Percentiles rank a stretch among this genome's conserved stretches.
These are phyloP conservation scores for Sebastes dallii DNA, from an alignment of 2,797 vertebrate species.

Conservation along the genomic window DNA sequence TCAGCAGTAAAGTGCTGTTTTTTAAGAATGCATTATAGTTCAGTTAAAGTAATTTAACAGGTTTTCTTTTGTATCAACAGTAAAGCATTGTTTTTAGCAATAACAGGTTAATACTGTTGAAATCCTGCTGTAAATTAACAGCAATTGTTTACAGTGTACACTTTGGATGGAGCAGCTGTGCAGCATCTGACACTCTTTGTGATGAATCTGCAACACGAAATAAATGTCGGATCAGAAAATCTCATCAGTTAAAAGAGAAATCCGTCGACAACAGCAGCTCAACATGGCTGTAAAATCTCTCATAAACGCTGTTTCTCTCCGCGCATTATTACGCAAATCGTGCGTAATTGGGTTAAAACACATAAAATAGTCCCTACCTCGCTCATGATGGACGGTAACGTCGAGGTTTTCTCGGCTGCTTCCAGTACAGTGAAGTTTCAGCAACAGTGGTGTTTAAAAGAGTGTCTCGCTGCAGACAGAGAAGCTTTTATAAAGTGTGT, in stretches of 20 bases:
- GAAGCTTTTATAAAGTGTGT: conserved; percentile 85
- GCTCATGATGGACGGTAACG: conserved; percentile 78
- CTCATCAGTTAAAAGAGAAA: background rate
- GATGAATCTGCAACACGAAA: background rate
- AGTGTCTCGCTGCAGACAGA: conserved; percentile 62
- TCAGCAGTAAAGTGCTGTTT: too few species aligned
- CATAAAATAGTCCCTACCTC: conserved; percentile 77
- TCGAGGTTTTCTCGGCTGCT: conserved; percentile 52
- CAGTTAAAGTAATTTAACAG: too few species aligned
- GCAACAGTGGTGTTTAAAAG: conserved; percentile 62
- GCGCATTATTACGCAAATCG: background rate
- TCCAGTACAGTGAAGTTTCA: conserved; percentile 67
- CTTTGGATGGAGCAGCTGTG: conserved; percentile 43
- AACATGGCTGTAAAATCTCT: background rate
- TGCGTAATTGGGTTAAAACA: conserved; percentile 48
- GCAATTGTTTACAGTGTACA: too few species aligned
- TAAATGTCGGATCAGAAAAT: conserved; percentile 16
- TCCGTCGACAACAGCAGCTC: background rate
- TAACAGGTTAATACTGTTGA: too few species aligned
- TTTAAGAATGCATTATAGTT: too few species aligned
- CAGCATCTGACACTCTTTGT: conserved; percentile 20
- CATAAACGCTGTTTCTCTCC: background rate
- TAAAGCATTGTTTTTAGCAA: too few species aligned
- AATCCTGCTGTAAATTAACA: too few species aligned
- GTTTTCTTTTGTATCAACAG: too few species aligned